These are phyloP conservation scores for Lysandra coridon DNA, from an alignment of 2,888 invertebrate genomes.

Conservation along the genomic window DNA sequence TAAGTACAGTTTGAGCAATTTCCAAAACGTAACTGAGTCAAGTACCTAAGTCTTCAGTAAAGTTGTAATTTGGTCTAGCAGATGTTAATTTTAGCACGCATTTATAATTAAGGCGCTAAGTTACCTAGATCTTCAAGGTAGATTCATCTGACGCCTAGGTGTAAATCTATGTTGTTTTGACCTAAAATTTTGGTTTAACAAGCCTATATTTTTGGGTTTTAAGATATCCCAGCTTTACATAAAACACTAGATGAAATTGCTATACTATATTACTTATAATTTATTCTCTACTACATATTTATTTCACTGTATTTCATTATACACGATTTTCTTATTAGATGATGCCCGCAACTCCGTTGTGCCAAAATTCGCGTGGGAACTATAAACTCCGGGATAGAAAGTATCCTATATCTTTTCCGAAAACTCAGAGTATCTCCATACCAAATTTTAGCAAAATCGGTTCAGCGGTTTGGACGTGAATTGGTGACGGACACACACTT, in stretches of 20 bases:
- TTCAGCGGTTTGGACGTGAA: too few relatives aligned
- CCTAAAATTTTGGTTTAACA: constrained; percentile 9
- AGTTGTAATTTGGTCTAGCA: not conserved
- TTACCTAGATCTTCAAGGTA: constrained; percentile 42
- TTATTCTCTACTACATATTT: too few relatives aligned
- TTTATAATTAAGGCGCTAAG: constrained; percentile 36
- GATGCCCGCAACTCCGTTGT: too few relatives aligned
- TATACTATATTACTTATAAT: too few relatives aligned
- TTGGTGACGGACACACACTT: too few relatives aligned
- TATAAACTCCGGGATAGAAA: too few relatives aligned
- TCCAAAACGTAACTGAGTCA: not conserved
- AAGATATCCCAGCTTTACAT: not conserved
- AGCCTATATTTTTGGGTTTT: not conserved
- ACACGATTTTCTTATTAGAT: too few relatives aligned
- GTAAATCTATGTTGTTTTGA: constrained; percentile 22
- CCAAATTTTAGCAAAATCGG: too few relatives aligned
- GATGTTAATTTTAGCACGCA: constrained; percentile 24
- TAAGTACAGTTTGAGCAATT: not conserved
- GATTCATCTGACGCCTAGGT: constrained; percentile 13
- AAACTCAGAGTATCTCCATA: too few relatives aligned
- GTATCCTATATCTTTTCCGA: too few relatives aligned
- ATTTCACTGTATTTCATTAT: too few relatives aligned
- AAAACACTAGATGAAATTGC: not conserved
- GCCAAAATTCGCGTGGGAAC: too few relatives aligned
- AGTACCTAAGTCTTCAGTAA: not conserved